Evolutionary conservation across 30 jellyfish, hydroid and myxozoan genomes (phyloP).

Genomic region (Pseudorhiza aurosa): DNA sequence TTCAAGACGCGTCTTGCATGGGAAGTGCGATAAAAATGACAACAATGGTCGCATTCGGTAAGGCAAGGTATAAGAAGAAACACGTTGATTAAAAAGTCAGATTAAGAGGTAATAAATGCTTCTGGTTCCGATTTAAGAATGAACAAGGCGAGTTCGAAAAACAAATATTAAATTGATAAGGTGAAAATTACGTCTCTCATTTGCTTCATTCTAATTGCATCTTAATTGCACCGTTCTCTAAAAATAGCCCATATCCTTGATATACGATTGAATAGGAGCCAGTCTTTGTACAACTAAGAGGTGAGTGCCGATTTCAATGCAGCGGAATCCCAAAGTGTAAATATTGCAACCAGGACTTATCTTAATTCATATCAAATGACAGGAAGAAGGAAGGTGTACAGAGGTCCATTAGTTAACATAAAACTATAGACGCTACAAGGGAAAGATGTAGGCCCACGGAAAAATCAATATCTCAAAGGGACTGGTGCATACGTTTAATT

Average conservation of each 20-base stretch:
- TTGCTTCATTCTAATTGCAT: neutral
- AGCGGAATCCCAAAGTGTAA: constrained; percentile 22
- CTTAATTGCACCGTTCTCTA: constrained; percentile 23
- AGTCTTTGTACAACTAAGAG: neutral
- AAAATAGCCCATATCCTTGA: neutral
- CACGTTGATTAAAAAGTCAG: too few relatives aligned
- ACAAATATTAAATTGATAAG: neutral
- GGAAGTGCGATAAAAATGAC: too few relatives aligned
- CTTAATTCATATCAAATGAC: constrained; percentile 21
- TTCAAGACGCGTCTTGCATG: too few relatives aligned
- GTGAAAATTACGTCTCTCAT: neutral
- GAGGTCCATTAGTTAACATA: neutral
- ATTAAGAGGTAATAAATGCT: too few relatives aligned
- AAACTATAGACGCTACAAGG: neutral
- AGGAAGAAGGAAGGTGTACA: constrained; percentile 12
- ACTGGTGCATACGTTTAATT: too few relatives aligned
- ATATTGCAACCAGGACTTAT: constrained; percentile 11
- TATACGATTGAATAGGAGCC: neutral
- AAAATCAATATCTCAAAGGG: too few relatives aligned
- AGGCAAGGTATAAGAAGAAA: too few relatives aligned
- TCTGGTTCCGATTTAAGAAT: too few relatives aligned
- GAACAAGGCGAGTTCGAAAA: too few relatives aligned
- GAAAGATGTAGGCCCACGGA: too few relatives aligned
- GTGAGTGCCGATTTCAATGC: constrained; percentile 21
- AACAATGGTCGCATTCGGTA: too few relatives aligned